Evolutionary conservation across 2,113 vertebrate species (phyloP), one percentile per base, ranked within the genome.

Genomic region (Hiodon tergisus): DNA sequence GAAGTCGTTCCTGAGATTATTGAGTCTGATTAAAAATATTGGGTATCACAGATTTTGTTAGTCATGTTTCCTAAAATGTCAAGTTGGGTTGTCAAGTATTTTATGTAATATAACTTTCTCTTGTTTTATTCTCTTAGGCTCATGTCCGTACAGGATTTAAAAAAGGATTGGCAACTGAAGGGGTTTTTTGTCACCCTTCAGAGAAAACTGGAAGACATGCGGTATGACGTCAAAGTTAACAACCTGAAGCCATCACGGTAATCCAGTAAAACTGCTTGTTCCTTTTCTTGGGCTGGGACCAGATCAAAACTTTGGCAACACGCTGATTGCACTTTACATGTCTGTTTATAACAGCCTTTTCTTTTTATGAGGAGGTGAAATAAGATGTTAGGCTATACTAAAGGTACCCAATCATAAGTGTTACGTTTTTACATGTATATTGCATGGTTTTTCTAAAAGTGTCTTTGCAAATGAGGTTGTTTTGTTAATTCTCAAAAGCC

Each of bases 331-430:
- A 31, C 31, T 31, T 31, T 31, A 31, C 31, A 31, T 31, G 31
- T 31, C 31, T 31, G 31, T 31, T 31, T 31, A 1, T 31, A 31
- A 31, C 31, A 31, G 31, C 31, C 31, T 31, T 31, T 31, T 31
- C 31, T 31, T 31, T 31, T 31, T 2, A 31, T 31, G 31, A 31
- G 31, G 31, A 31, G 31, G 31, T 31, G 31, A 31, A 31, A 31
- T 31, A 31, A 31, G 31, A 31, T 31, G 31, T 31, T n/a, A 80
- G 68, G 77, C 84, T 68, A 0, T 72, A 54, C 52, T 88, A 52
- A 88, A 88, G 87, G 88, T 88, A 88, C 7, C 57, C 57, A 11
- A 71, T n/a, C 8, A 31, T 5, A 67, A 65, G 59, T 31, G 3
- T 48, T 9, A 47, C 4, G 11, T 46, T 52, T 51, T 50, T 68